Conservation (phyloP, 2,797 vertebrate genomes). For the Luscinia megarhynchos region DNA sequence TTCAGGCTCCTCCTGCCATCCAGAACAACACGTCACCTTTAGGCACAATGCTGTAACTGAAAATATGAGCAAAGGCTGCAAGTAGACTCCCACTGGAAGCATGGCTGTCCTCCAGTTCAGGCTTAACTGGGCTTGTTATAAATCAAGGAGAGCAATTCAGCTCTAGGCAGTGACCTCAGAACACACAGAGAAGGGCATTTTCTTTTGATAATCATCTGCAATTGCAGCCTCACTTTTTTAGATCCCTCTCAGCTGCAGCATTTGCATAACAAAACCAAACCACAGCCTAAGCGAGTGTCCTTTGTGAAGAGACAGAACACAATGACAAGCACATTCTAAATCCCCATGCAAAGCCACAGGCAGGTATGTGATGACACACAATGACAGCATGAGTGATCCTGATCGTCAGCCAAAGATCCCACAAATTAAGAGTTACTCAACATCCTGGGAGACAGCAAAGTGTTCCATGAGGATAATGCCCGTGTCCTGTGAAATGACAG, state of each 20-base stretch:
- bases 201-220: background rate
- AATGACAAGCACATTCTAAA: background rate
- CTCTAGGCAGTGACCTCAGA: background rate
- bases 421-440: background rate
- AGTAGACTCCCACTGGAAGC: background rate
- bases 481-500: background rate
- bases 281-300: background rate
- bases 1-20: background rate
- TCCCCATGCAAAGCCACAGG: background rate
- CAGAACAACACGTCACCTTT: background rate
- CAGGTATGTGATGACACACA: background rate
- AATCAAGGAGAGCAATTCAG: background rate
- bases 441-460: background rate
- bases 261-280: slow-evolving; percentile 26
- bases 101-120: background rate
- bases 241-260: background rate
- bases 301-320: background rate
- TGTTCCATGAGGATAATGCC: background rate
- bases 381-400: background rate
- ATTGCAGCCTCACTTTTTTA: background rate
- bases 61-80: background rate
- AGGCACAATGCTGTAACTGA: background rate
- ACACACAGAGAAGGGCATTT: background rate
- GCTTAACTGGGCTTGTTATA: background rate
- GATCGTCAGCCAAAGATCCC: background rate